Conservation (phyloP, 2,113 vertebrate species). For the Chionis minor region DNA sequence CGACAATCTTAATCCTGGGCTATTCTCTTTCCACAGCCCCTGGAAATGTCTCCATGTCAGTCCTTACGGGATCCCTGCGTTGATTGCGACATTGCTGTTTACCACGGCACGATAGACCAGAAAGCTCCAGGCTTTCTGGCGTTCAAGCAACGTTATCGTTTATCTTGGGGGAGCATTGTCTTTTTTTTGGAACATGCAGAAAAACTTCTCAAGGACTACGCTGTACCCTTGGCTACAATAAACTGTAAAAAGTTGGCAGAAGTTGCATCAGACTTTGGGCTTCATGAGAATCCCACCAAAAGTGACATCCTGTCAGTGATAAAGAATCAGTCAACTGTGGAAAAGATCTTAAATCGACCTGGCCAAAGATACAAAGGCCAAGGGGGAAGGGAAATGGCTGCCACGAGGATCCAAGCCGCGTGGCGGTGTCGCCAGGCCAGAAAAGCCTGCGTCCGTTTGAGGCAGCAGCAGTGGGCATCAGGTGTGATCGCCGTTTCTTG, state of each 20-base stretch:
- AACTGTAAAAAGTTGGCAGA: slow-evolving; percentile 63
- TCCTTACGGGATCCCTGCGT: background rate
- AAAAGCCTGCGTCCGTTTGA: slow-evolving; percentile 51
- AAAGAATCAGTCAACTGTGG: slow-evolving; percentile 72
- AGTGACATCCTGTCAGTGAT: slow-evolving; percentile 70
- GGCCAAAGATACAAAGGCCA: slow-evolving; percentile 83
- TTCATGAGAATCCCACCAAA: slow-evolving; percentile 39
- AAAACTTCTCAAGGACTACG: slow-evolving; percentile 77
- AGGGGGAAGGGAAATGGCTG: slow-evolving; percentile 70
- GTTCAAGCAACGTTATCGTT: slow-evolving; percentile 74
- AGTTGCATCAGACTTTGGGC: slow-evolving; percentile 54
- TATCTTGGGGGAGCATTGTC: slow-evolving; percentile 71
- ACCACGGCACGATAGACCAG: slow-evolving; percentile 68
- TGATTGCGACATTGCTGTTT: slow-evolving; percentile 60
- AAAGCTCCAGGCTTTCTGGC: slow-evolving; percentile 69
- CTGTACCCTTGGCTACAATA: slow-evolving; percentile 75
- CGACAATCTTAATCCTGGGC: background rate
- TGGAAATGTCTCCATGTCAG: background rate
- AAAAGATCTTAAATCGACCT: slow-evolving; percentile 55
- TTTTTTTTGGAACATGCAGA: slow-evolving; percentile 68
- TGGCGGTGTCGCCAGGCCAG: slow-evolving; percentile 75
- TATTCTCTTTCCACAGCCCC: slow-evolving; percentile 52
- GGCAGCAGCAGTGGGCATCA: slow-evolving; percentile 75
- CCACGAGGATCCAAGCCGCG: slow-evolving; percentile 74
- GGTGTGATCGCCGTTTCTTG: slow-evolving; percentile 77